Conservation (phyloP, 2,888 invertebrate species). For the Eledona agricola region DNA sequence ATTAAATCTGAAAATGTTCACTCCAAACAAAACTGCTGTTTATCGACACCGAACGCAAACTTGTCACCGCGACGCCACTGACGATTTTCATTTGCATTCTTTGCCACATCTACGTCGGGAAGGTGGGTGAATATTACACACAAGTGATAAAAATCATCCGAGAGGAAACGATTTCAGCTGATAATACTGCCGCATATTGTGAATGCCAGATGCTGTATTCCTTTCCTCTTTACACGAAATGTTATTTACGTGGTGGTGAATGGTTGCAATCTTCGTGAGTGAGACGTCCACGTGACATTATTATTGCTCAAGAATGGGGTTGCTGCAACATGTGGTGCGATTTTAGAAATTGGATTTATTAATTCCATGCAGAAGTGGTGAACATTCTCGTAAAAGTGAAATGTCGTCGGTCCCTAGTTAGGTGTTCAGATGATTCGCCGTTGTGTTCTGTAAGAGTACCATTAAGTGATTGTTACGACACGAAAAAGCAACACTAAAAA, state of each 20-base stretch:
- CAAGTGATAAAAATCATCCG: slow-evolving; percentile 24
- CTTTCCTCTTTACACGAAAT: slow-evolving; percentile 20
- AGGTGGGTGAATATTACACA: slow-evolving; percentile 11
- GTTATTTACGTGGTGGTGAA: slow-evolving; percentile 15
- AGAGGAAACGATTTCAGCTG: slow-evolving; percentile 31
- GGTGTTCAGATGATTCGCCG: slow-evolving; percentile 58
- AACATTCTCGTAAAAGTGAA: too few relatives aligned
- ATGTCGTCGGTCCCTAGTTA: slow-evolving; percentile 37
- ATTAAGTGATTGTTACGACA: slow-evolving; percentile 51
- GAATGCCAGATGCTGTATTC: slow-evolving; percentile 28
- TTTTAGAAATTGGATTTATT: slow-evolving; percentile 21
- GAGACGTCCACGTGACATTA: too few relatives aligned
- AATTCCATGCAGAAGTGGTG: slow-evolving; percentile 9
- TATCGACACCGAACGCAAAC: slow-evolving; percentile 27
- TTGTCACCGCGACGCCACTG: slow-evolving; percentile 12
- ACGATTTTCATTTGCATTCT: slow-evolving; percentile 7
- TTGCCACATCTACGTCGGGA: not conserved
- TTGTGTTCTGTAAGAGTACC: slow-evolving; percentile 45
- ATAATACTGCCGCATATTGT: slow-evolving; percentile 28
- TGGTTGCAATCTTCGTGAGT: too few relatives aligned
- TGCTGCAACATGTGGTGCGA: too few relatives aligned
- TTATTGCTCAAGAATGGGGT: too few relatives aligned
- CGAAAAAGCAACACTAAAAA: too few relatives aligned
- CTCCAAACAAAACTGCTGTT: slow-evolving; percentile 29
- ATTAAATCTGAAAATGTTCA: slow-evolving; percentile 34